phyloP scores from a whole-genome alignment of 2,113 vertebrate genomes.

The Engystomops pustulosus region DNA sequence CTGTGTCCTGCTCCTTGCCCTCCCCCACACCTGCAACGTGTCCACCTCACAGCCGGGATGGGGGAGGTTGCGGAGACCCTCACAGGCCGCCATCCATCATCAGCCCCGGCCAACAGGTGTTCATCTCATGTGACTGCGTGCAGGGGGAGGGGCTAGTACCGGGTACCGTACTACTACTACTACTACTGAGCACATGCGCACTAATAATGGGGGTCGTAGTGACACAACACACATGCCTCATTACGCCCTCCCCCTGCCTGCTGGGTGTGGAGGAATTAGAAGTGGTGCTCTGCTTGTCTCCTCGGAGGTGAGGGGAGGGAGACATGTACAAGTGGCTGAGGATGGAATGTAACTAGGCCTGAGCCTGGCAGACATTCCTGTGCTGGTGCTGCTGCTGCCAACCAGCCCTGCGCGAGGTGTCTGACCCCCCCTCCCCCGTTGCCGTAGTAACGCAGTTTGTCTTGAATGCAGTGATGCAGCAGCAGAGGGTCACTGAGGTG shows the following conservation, averaged over 20 bases:
- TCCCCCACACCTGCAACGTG: slow-evolving; percentile 57
- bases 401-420: slow-evolving; percentile 77
- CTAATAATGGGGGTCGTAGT: background rate
- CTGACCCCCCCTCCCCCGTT: slow-evolving; percentile 78
- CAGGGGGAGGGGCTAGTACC: slow-evolving; percentile 46
- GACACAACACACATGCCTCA: slow-evolving; percentile 25
- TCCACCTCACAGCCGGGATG: slow-evolving; percentile 44
- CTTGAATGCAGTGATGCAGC: slow-evolving; percentile 76
- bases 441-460: slow-evolving; percentile 80
- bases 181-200: background rate
- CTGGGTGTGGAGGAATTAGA: slow-evolving; percentile 60
- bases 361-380: slow-evolving; percentile 64
- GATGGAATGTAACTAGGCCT: slow-evolving; percentile 78
- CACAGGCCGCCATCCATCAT: slow-evolving; percentile 53
- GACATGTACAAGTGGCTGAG: slow-evolving; percentile 82
- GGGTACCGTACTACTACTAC: slow-evolving; percentile 35
- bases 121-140: slow-evolving; percentile 71
- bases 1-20: slow-evolving; percentile 15
- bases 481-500: slow-evolving; percentile 74
- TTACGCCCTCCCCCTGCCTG: slow-evolving; percentile 54
- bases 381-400: slow-evolving; percentile 66
- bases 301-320: slow-evolving; percentile 66
- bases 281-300: slow-evolving; percentile 62
- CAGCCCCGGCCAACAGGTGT: slow-evolving; percentile 76
- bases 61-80: background rate